Evolutionary conservation across 2,113 vertebrate species (phyloP), one percentile per base, ranked within the genome.

Genomic region (Rhinolophus ferrumequinum): DNA sequence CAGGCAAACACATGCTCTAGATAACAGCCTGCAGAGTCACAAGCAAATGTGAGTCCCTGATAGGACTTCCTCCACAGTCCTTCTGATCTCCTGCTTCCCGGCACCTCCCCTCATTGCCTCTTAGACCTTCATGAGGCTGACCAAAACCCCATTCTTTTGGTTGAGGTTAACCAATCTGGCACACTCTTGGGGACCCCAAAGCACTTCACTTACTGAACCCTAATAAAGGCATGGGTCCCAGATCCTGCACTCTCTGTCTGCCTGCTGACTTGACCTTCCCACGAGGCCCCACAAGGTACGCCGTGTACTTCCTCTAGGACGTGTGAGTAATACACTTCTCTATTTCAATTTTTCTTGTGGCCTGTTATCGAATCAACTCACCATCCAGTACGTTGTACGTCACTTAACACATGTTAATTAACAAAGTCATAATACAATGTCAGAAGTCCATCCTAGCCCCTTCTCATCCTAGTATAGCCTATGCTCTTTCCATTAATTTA

Each of bases 31-130:
- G 7, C 22, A 60, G 22, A 70, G 15, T n/a, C 21, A 18, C 41
- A 72, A 66, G 50, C 13, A 56, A 60, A 72, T 72, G 18, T 6
- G 13, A 62, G 22, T 21, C 30, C 12, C 66, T 82, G 77, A 50
- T 60, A 50, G 11, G 30, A 62, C 22, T n/a, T 35, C 12, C 33
- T 33, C 67, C 38, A 50, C 1, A 64, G 80, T 8, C 3, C 44
- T 33, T 64, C 33, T 38, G 22, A n/a, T 92, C n/a, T 33, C 24
- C 18, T 64, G 14, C 16, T 7, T 79, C 19, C 47, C 13, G 7
- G 12, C 26, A 28, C 12, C 41, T 1, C 6, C 22, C 2, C 8
- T 5, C 16, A 22, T 24, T 14, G 4, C 33, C 8, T 35, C 35
- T 88, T 38, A 58, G 35, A 93, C 8, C 3, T 10, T 8, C 6